Conservation (phyloP, 2,797 vertebrate species). For the Parauchenoglanis punctatus region DNA sequence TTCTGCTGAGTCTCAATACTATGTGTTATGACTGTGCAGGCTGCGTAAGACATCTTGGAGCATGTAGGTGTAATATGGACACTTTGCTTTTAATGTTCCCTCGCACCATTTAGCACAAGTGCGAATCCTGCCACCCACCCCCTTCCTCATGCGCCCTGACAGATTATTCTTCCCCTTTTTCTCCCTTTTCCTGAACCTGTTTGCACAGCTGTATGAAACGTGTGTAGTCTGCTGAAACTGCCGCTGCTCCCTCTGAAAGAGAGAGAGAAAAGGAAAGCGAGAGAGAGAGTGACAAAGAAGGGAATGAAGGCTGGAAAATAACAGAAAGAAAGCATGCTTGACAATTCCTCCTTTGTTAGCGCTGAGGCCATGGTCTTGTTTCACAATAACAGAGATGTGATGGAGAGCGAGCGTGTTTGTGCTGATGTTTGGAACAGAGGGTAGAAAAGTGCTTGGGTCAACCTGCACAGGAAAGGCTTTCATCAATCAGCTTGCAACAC, state of each 20-base stretch:
- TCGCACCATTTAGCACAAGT: conserved; percentile 57
- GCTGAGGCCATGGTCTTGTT: conserved; percentile 41
- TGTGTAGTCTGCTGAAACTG: conserved; percentile 55
- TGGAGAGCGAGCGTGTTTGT: conserved; percentile 27
- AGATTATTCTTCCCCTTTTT: conserved; percentile 33
- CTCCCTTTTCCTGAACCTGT: conserved; percentile 46
- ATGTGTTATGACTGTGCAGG: conserved; percentile 49
- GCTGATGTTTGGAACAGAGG: conserved; percentile 39
- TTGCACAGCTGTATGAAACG: conserved; percentile 61
- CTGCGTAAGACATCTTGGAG: conserved; percentile 42
- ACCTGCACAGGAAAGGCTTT: conserved; percentile 41
- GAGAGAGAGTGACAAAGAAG: conserved; percentile 2
- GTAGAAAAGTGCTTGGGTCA: conserved; percentile 40
- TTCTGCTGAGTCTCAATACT: conserved; percentile 31
- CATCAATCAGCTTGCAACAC: conserved; percentile 47
- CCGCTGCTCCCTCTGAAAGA: conserved; percentile 21
- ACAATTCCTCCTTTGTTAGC: conserved; percentile 58
- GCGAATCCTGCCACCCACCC: conserved; percentile 50
- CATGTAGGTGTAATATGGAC: conserved; percentile 54
- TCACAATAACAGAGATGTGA: conserved; percentile 56
- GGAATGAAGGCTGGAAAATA: no score
- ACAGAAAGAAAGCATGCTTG: conserved; percentile 9
- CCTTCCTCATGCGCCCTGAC: conserved; percentile 42
- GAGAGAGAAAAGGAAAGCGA: conserved; percentile 21
- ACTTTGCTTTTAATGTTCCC: conserved; percentile 58